Base-by-base conservation (phyloP, 2,797 vertebrate genomes). In the Semotilus atromaculatus region DNA sequence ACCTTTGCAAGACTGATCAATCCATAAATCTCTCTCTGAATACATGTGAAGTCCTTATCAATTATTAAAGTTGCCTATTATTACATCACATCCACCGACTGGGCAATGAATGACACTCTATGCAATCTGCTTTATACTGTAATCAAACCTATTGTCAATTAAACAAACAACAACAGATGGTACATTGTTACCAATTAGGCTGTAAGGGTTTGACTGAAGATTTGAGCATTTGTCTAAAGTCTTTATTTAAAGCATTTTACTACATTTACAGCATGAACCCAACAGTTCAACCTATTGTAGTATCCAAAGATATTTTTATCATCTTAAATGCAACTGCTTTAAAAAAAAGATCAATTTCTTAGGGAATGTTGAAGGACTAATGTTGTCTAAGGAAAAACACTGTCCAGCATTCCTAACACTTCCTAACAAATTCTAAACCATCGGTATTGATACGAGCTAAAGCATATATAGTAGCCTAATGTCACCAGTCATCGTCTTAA, bases 11-110 rank as follows among this genome's bases (percentile, higher is more conserved):
- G 31, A 80, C 31, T 14, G 90, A 93, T 92, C 91, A 92, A 92
- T 94, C 88, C 85, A 85, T 83, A 88, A 88, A 92, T 87, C 89
- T 90, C 80, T 80, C 85, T 90, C 87, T 89, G 88, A 86, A 90
- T 87, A 68, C 85, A 85, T 89, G 86, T 89, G 87, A 89, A 90
- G 85, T 86, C 77, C 87, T 91, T 88, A 92, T 93, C 92, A 90
- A 91, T 93, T 89, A 89, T 84, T 53, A 60, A 85, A 87, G 77
- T 86, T 88, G 58, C 85, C 83, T 90, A 75, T 93, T 92, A 93
- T 92, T 91, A 87, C 88, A 91, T 73, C 40, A 71, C 73, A 83
- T 45, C 23, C 34, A 43, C 48, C 51, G 31, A 40, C 76, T 80
- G 83, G 58, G 23, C 68, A 72, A 40, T 67, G 62, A 51, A 73